Conservation (phyloP, 2,888 invertebrate genomes). For the Spodoptera littoralis region DNA sequence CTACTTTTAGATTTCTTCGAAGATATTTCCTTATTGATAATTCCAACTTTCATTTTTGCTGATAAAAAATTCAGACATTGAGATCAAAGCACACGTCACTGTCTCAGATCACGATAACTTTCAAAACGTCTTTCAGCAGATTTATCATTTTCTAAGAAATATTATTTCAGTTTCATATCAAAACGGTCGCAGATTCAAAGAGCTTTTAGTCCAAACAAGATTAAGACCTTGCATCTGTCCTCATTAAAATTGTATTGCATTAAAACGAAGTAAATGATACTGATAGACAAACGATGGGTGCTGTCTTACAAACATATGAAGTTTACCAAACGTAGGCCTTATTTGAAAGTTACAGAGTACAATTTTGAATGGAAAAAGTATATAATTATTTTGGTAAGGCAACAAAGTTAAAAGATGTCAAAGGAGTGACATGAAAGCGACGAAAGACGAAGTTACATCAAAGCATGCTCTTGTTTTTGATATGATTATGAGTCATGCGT, state of each 20-base stretch:
- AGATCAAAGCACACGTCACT: conserved; percentile 8
- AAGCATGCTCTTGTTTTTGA: conserved; percentile 61
- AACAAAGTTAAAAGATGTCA: conserved; percentile 67
- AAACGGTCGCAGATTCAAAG: conserved; percentile 35
- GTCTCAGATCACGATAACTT: conserved; percentile 25
- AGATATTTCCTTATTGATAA: not conserved
- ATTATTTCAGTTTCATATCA: conserved; percentile 15
- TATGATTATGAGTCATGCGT: conserved; percentile 64
- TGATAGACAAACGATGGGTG: conserved; percentile 59
- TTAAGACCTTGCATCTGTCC: conserved; percentile 53
- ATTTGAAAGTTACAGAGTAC: conserved; percentile 15
- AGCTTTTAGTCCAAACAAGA: conserved; percentile 35
- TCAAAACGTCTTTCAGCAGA: conserved; percentile 6
- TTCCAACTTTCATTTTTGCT: conserved; percentile 5
- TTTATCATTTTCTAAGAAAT: conserved; percentile 27
- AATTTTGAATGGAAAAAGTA: conserved; percentile 13
- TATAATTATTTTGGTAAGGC: conserved; percentile 28
- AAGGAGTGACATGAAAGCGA: conserved; percentile 66
- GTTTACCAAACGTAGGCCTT: conserved; percentile 13
- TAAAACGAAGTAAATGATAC: conserved; percentile 47
- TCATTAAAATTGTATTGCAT: conserved; percentile 65
- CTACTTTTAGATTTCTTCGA: not conserved
- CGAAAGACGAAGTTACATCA: conserved; percentile 67
- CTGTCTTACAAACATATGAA: conserved; percentile 35
- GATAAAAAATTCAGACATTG: not conserved